Conservation (phyloP, 2,888 invertebrate genomes). For the Diabrotica balteata region DNA sequence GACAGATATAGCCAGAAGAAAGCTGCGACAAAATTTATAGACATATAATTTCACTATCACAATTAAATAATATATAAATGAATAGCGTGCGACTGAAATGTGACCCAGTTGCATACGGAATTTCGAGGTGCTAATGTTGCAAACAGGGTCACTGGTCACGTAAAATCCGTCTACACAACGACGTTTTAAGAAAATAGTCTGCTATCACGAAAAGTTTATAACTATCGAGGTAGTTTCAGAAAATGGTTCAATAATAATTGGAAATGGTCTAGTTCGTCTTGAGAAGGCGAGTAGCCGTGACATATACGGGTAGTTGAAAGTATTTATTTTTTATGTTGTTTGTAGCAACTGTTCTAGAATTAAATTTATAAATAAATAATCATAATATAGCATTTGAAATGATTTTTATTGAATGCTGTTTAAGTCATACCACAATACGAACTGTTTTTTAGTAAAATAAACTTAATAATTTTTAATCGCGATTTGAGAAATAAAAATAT, state of each 20-base stretch:
- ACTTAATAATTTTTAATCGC: no score
- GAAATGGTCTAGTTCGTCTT: constrained; percentile 16
- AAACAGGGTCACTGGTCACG: constrained; percentile 24
- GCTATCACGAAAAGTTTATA: constrained; percentile 1
- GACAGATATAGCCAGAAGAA: background rate
- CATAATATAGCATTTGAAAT: no score
- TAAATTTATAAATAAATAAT: no score
- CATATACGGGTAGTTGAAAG: no score
- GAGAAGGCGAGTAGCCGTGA: background rate
- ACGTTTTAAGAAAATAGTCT: background rate
- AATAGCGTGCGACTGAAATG: constrained; percentile 7
- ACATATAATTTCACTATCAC: constrained; percentile 13
- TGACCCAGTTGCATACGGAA: constrained; percentile 25
- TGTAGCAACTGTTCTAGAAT: no score
- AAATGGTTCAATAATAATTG: constrained; percentile 4
- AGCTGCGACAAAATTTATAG: background rate
- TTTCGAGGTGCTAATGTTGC: constrained; percentile 17
- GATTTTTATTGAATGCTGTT: no score
- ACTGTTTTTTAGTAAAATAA: no score
- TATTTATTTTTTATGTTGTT: no score
- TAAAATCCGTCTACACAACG: constrained; percentile 22
- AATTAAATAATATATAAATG: constrained; percentile 12
- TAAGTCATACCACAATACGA: no score
- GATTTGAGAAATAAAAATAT: no score
- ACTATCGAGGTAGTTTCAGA: background rate